Evolutionary conservation across 2,797 vertebrate genomes (phyloP).

Genomic region (Protosalanx chinensis): DNA sequence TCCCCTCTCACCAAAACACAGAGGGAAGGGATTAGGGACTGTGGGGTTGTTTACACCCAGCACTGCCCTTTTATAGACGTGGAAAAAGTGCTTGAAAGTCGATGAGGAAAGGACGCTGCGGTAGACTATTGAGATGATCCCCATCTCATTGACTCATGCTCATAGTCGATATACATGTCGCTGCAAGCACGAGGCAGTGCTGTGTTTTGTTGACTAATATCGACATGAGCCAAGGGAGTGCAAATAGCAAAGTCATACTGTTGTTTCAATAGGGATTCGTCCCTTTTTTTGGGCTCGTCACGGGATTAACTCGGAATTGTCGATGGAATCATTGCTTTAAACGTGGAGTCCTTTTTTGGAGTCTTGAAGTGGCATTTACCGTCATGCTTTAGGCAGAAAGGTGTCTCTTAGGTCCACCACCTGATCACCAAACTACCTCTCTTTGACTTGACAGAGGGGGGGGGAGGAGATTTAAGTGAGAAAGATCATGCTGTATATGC

Average conservation of each 20-base stretch:
- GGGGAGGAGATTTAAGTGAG: constrained; percentile 64
- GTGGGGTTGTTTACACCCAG: no score
- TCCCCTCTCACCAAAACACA: no score
- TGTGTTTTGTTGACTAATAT: constrained; percentile 13
- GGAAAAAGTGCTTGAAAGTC: no score
- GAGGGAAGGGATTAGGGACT: no score
- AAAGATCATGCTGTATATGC: constrained; percentile 39
- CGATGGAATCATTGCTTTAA: neutral
- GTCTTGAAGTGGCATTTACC: constrained; percentile 28
- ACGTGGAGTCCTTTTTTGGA: constrained; percentile 8
- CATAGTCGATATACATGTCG: neutral
- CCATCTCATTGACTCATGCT: neutral
- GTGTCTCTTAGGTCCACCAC: constrained; percentile 49
- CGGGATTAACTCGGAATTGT: constrained; percentile 15
- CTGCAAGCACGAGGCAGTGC: neutral
- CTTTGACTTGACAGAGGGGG: constrained; percentile 43
- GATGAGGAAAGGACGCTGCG: neutral
- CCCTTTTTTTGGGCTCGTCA: neutral
- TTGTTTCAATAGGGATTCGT: neutral
- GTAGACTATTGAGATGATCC: neutral
- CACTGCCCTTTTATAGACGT: no score
- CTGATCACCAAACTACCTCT: constrained; percentile 33
- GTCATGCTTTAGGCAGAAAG: constrained; percentile 45
- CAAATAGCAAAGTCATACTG: neutral
- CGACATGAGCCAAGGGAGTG: neutral